Conservation (phyloP, 2,797 vertebrate genomes). For the Hafferia zeledoni region DNA sequence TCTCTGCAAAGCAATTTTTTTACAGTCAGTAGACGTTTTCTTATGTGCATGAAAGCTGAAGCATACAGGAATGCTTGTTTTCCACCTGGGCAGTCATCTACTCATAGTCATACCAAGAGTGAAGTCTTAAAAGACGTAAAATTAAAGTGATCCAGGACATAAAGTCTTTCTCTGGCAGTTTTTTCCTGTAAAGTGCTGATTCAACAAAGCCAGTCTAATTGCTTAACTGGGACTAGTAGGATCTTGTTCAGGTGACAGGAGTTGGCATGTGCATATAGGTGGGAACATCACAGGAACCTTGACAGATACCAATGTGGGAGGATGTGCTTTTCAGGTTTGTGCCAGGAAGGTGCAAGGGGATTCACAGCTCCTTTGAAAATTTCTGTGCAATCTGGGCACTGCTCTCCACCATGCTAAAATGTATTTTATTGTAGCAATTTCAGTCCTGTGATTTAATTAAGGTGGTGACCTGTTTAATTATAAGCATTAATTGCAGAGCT, state of each 20-base stretch:
- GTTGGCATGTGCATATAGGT: fast-evolving
- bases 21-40: not conserved
- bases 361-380: not conserved
- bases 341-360: not conserved
- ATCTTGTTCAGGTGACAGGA: not conserved
- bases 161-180: not conserved
- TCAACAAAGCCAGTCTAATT: not conserved
- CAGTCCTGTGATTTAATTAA: not conserved
- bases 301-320: fast-evolving
- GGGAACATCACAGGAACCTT: not conserved
- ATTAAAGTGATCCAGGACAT: not conserved
- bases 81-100: not conserved
- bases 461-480: not conserved
- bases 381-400: not conserved
- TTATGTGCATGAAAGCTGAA: not conserved
- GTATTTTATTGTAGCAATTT: not conserved
- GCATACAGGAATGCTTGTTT: not conserved
- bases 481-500: not conserved
- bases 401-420: not conserved
- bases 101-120: not conserved
- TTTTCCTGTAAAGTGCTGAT: not conserved
- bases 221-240: not conserved
- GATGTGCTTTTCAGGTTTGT: not conserved
- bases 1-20: not conserved
- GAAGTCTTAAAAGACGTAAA: not conserved